These are phyloP conservation scores for Laticauda laticaudata DNA, from an alignment of 2,113 vertebrate genomes.

Conservation along the genomic window DNA sequence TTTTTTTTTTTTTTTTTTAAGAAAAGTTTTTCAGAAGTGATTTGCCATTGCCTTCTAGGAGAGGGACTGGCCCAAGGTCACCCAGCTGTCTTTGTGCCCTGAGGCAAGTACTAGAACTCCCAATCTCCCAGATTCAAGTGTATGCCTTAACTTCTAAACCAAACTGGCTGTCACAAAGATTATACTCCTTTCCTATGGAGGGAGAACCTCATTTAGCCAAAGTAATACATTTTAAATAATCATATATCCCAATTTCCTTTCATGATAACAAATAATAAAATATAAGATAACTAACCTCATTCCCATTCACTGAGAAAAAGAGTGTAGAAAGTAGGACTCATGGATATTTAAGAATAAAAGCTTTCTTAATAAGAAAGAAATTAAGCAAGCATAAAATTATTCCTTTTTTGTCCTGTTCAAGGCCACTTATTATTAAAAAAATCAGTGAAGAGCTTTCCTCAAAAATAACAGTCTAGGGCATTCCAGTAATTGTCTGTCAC, in stretches of 20 bases:
- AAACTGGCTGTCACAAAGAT: not conserved
- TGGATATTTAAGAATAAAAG: not conserved
- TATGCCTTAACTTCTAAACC: not conserved
- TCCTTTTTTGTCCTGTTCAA: not conserved
- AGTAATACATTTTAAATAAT: not conserved
- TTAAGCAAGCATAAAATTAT: not conserved
- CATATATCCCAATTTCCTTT: not conserved
- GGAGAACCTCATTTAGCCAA: not conserved
- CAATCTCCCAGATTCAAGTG: not conserved
- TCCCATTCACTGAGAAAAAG: not conserved
- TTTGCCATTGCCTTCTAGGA: not conserved
- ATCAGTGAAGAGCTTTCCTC: not conserved
- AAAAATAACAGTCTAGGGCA: not conserved
- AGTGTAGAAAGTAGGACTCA: not conserved
- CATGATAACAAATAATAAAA: not conserved
- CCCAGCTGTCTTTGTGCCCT: not conserved
- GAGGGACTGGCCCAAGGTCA: not conserved
- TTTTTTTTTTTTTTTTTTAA: not conserved
- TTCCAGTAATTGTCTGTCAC: constrained; percentile 2
- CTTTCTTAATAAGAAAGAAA: not conserved
- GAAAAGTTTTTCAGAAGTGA: not conserved
- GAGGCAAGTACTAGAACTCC: not conserved
- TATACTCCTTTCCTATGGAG: not conserved
- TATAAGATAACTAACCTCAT: not conserved
- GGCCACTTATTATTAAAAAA: not conserved